Conservation (phyloP, 92 coral and sea anemone species). For the Actinostola sp. region DNA sequence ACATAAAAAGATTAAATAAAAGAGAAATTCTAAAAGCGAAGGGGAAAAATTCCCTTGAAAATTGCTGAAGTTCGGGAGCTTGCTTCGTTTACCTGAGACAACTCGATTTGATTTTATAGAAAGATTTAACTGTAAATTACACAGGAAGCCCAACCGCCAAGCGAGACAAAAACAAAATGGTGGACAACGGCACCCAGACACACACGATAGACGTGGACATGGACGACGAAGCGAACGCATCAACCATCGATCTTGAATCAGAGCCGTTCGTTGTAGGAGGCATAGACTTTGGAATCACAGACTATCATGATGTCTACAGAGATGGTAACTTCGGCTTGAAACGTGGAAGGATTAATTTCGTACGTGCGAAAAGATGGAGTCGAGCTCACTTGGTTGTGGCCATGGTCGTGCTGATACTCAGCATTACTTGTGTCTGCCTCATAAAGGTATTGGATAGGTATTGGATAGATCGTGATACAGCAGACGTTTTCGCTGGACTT, state of each 20-base stretch:
- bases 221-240: not conserved
- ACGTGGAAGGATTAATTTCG: not conserved
- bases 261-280: not conserved
- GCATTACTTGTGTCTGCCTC: not conserved
- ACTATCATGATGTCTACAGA: constrained; percentile 3
- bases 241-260: not conserved
- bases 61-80: no score
- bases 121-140: no score
- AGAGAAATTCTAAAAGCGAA: no score
- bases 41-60: no score
- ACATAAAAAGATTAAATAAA: not conserved
- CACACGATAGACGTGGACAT: no score
- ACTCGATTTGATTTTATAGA: no score
- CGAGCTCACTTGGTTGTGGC: constrained; percentile 5
- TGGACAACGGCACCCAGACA: no score
- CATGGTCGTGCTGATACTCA: not conserved
- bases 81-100: no score
- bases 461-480: not conserved
- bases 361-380: constrained; percentile 9
- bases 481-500: not conserved
- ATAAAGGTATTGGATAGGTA: not conserved
- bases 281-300: not conserved
- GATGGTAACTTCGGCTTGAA: constrained; percentile 12
- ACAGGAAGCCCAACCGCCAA: no score
- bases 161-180: no score